Base-by-base conservation (phyloP, 2,113 vertebrate species). In the Ornithorhynchus anatinus region DNA sequence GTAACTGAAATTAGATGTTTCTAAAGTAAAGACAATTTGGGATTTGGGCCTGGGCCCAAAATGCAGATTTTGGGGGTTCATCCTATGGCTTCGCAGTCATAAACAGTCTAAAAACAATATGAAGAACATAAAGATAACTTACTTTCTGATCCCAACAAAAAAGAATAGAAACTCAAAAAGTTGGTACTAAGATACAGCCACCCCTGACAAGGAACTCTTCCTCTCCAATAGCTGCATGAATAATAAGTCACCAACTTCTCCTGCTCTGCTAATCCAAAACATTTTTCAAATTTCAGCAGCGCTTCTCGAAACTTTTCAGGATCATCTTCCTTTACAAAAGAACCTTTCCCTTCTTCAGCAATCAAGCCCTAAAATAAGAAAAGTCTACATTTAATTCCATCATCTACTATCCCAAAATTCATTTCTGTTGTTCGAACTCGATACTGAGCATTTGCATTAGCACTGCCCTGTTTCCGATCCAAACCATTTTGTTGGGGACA, bases 101-200 rank as follows among this genome's bases (percentile, higher is more conserved):
- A n/a, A n/a, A n/a, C n/a, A n/a, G 59, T 67, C 65, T 43, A 73
- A 82, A 67, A 25, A 35, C 58, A 65, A 43, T 25, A 15, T 32
- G 80, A 77, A 22, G 36, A 84, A 73, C 5, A 78, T 42, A 72
- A 43, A 17, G 29, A 50, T 17, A 75, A 62, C 89, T 95, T 83
- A 99, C 98, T 90, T 89, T 99, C 98, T 66, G 95, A 83, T 86
- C 98, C 98, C 60, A 99, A 93, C 77, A 99, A 89, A 84, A 97
- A 99, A 0, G 98, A 99, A 89, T 99, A 99, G 90, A 99, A 99
- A 84, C 96, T 97, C 25, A 99, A 87, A 88, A 99, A 99, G 89
- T 99, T 98, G 75, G 97, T 97, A 85, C 97, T 99, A 70, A 99
- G 96, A 88, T 99, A 99, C 13, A 99, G 94, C 98, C 98, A 99